These are phyloP conservation scores for Alethe diademata DNA, from an alignment of 2,113 vertebrate species.

Conservation along the genomic window DNA sequence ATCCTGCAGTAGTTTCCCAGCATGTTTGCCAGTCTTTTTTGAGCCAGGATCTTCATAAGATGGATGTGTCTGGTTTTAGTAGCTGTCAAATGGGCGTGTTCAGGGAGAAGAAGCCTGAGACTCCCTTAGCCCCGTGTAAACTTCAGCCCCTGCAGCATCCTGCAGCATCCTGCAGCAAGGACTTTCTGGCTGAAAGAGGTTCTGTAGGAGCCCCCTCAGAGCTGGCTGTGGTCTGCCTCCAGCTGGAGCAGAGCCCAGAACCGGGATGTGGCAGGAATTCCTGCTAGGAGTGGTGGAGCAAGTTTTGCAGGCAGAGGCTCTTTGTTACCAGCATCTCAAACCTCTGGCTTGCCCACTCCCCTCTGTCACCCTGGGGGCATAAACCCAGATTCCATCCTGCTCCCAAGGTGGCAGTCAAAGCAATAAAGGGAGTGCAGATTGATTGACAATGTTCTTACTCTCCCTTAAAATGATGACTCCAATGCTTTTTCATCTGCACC, in stretches of 20 bases:
- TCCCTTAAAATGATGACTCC: neutral
- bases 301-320: neutral
- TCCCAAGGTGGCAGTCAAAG: rapidly evolving
- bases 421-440: neutral
- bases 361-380: neutral
- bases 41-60: neutral
- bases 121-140: rapidly evolving
- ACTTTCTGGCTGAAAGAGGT: neutral
- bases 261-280: neutral
- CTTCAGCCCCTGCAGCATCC: neutral
- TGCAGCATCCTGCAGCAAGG: neutral
- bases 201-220: neutral
- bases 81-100: rapidly evolving
- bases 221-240: neutral
- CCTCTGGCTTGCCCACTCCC: neutral
- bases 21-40: neutral
- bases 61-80: neutral
- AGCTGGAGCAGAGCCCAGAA: neutral
- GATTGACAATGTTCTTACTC: neutral
- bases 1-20: neutral
- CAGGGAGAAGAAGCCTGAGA: neutral
- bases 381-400: neutral
- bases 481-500: neutral
- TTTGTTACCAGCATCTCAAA: neutral
- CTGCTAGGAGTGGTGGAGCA: neutral